Evolutionary conservation across 2,888 invertebrate genomes (phyloP).

Genomic region (Archips xylosteana): DNA sequence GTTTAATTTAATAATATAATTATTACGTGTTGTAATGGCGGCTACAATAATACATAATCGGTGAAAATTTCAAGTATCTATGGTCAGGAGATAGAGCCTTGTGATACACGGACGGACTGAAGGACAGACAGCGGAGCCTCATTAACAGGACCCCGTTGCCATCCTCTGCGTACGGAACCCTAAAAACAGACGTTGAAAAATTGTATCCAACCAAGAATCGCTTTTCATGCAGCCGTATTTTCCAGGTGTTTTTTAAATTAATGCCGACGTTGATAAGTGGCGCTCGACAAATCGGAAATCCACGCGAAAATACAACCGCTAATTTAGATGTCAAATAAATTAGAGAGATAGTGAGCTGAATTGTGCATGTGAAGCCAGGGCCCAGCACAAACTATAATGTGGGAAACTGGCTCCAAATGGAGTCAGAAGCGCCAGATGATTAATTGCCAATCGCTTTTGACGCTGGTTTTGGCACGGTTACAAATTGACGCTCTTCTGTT

Average conservation of each 20-base stretch:
- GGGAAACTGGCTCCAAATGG: conserved; percentile 7
- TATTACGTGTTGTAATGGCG: too few species aligned
- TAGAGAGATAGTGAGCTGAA: conserved; percentile 29
- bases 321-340: conserved; percentile 39
- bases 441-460: conserved; percentile 10
- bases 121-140: too few species aligned
- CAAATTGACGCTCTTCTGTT: conserved; percentile 13
- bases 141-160: too few species aligned
- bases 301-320: conserved; percentile 33
- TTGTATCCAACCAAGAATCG: not conserved
- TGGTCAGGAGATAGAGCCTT: too few species aligned
- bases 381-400: conserved; percentile 1
- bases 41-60: too few species aligned
- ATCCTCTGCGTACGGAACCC: too few species aligned
- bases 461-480: conserved; percentile 5
- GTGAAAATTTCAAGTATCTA: too few species aligned
- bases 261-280: conserved; percentile 23
- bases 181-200: conserved; percentile 19
- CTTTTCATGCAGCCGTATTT: conserved; percentile 15
- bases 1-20: too few species aligned
- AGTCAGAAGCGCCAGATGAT: not conserved
- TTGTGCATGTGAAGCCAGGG: conserved; percentile 5
- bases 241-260: conserved; percentile 24
- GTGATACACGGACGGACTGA: too few species aligned
- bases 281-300: conserved; percentile 30